A percentile compares a stretch with the other conserved stretches of the same genome.
Evolutionary conservation across 2,113 vertebrate species (phyloP).

Genomic region (Oryzias melastigma): DNA sequence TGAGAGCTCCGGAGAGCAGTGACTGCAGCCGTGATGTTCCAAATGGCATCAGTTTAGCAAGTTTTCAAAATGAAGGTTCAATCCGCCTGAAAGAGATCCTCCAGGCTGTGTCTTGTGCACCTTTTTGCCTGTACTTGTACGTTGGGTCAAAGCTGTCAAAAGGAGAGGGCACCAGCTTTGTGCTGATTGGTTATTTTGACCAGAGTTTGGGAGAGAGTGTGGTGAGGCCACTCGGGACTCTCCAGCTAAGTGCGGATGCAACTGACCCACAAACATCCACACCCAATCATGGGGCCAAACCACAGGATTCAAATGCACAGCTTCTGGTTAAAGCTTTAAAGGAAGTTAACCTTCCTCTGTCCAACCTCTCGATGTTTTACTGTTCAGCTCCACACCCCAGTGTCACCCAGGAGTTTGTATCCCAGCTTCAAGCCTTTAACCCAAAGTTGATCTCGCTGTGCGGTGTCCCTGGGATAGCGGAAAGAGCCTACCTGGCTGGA

Average conservation of each 20-base stretch:
- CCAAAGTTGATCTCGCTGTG: slow-evolving; percentile 57
- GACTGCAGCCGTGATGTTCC: background rate
- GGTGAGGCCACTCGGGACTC: slow-evolving; percentile 53
- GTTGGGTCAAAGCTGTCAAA: slow-evolving; percentile 41
- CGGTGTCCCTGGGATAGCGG: slow-evolving; percentile 48
- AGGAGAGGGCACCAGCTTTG: slow-evolving; percentile 18
- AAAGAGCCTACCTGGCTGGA: slow-evolving; percentile 51
- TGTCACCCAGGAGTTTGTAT: slow-evolving; percentile 11
- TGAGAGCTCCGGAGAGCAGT: too few species aligned
- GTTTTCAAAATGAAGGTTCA: background rate
- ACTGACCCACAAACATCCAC: background rate
- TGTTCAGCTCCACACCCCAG: slow-evolving; percentile 30
- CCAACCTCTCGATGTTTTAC: slow-evolving; percentile 62
- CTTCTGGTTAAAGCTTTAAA: slow-evolving; percentile 45
- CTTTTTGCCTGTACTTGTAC: slow-evolving; percentile 72
- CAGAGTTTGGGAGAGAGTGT: slow-evolving; percentile 18
- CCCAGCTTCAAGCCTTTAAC: slow-evolving; percentile 40
- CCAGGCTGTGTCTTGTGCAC: slow-evolving; percentile 24
- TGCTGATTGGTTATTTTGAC: slow-evolving; percentile 72
- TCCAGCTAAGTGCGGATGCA: slow-evolving; percentile 30
- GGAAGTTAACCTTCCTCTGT: slow-evolving; percentile 27
- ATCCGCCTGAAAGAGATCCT: slow-evolving; percentile 26
- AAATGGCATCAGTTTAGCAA: slow-evolving; percentile 44
- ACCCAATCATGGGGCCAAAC: too few species aligned
- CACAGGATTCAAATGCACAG: background rate